Conservation (phyloP, 2,888 invertebrate genomes). For the Phengaris alcon region DNA sequence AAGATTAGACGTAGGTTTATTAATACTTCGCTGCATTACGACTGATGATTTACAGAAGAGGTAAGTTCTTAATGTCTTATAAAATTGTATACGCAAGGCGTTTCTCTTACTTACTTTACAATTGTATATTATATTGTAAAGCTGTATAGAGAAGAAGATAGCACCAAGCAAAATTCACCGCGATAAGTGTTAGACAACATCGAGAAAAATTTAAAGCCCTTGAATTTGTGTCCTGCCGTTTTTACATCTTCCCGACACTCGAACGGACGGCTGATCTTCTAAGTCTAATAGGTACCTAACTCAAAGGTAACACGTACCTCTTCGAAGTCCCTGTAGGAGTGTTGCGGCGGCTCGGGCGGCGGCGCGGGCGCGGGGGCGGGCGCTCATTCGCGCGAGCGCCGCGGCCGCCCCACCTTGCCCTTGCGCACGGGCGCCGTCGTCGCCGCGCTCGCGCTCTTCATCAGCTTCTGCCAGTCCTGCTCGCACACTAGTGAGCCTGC, state of each 20-base stretch:
- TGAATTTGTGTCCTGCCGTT: too few relatives aligned
- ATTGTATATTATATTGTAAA: too few relatives aligned
- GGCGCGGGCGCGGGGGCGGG: constrained; percentile 44
- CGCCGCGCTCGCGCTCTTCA: constrained; percentile 85
- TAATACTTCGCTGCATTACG: not conserved
- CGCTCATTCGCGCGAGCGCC: constrained; percentile 93
- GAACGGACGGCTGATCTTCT: too few relatives aligned
- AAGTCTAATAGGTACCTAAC: too few relatives aligned
- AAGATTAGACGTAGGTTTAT: not conserved
- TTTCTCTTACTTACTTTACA: too few relatives aligned
- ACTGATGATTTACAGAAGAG: not conserved
- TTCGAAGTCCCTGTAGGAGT: constrained; percentile 71
- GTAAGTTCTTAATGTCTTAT: not conserved
- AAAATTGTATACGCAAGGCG: too few relatives aligned
- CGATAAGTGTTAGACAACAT: too few relatives aligned
- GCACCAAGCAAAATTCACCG: too few relatives aligned
- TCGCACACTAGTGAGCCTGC: constrained; percentile 95
- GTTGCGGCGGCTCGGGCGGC: constrained; percentile 51
- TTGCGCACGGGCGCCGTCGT: constrained; percentile 86
- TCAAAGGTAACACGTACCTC: constrained; percentile 51
- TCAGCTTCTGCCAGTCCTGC: constrained; percentile 96
- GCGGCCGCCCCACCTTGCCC: constrained; percentile 93
- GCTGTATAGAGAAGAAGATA: too few relatives aligned
- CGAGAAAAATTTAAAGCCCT: too few relatives aligned
- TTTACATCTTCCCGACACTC: too few relatives aligned